Evolutionary conservation across 2,888 invertebrate species (phyloP).

Genomic region (Eupeodes luniger): DNA sequence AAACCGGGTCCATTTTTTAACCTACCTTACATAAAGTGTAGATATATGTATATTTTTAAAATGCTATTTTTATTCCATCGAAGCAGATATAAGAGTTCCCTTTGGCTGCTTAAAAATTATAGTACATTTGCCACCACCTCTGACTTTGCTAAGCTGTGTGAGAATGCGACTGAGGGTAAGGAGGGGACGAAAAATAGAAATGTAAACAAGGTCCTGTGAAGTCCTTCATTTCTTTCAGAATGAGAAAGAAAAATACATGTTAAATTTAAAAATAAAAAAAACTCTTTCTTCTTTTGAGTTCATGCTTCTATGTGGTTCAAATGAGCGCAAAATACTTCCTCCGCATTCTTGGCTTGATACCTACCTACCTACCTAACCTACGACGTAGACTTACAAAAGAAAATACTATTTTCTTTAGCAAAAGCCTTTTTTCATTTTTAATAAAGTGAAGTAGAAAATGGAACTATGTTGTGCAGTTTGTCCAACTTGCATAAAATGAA

Average conservation of each 20-base stretch:
- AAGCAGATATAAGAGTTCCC: conserved; percentile 63
- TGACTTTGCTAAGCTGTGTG: neutral
- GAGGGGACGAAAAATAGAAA: neutral
- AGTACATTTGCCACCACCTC: neutral
- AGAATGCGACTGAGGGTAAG: too few species aligned
- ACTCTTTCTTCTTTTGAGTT: conserved; percentile 29
- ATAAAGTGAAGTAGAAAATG: conserved; percentile 63
- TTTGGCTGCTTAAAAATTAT: conserved; percentile 46
- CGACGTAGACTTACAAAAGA: neutral
- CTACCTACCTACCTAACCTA: neutral
- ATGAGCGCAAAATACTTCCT: conserved; percentile 39
- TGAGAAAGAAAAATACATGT: conserved; percentile 56
- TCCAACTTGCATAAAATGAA: conserved; percentile 21
- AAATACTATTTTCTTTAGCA: conserved; percentile 28
- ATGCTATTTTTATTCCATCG: conserved; percentile 67
- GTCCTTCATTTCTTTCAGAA: conserved; percentile 39
- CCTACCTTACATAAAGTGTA: neutral
- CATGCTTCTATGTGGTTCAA: conserved; percentile 39
- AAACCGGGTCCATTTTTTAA: conserved; percentile 33
- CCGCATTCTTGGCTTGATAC: conserved; percentile 59
- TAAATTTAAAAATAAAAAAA: conserved; percentile 5
- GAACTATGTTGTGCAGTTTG: conserved; percentile 42
- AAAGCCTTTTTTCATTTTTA: conserved; percentile 62
- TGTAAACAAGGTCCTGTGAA: conserved; percentile 57
- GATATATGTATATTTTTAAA: conserved; percentile 35